A percentile compares a stretch with the other conserved stretches of the same genome.
phyloP scores from a whole-genome alignment of 2,113 vertebrate species.

The Oreochromis spilurus region DNA sequence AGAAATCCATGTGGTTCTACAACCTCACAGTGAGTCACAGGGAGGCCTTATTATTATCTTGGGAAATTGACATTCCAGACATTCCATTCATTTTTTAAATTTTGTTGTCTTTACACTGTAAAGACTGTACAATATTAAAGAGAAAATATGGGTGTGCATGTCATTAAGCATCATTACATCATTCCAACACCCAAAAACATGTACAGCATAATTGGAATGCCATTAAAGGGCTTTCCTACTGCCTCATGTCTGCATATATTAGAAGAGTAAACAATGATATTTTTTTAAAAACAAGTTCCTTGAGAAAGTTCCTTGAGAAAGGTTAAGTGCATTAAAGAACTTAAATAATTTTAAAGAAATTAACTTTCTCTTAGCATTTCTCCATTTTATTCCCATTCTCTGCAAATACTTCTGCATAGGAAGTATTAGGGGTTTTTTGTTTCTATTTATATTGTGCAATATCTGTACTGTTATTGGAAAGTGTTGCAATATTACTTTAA shows the following conservation, averaged over 20 bases:
- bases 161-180: not conserved
- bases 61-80: not conserved
- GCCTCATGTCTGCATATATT: not conserved
- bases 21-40: not conserved
- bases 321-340: not conserved
- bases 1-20: not conserved
- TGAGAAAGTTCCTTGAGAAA: not conserved
- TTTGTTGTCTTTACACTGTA: not conserved
- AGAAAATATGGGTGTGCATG: not conserved
- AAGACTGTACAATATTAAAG: not conserved
- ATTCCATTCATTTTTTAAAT: not conserved
- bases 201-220: not conserved
- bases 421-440: fast-evolving
- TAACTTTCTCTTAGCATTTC: not conserved
- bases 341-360: not conserved
- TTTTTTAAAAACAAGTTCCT: not conserved
- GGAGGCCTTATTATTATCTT: not conserved
- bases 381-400: not conserved
- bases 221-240: not conserved
- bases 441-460: not conserved
- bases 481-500: not conserved
- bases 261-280: not conserved
- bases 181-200: not conserved
- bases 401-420: not conserved
- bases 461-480: not conserved